Conservation (phyloP, 1,140 invertebrate species). For the Holotrichia oblita region DNA sequence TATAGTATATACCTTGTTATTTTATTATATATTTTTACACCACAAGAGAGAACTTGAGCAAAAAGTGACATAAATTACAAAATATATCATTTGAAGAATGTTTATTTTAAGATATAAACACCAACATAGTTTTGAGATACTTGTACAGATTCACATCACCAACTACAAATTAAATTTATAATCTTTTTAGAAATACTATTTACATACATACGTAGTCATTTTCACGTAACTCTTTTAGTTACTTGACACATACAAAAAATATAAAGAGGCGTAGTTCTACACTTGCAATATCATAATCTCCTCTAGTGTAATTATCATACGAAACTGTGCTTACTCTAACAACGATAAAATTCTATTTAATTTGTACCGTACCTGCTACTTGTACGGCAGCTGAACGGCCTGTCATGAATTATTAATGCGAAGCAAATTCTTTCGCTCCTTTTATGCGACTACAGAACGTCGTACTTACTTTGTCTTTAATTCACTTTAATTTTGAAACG, state of each 20-base stretch:
- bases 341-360: conserved; percentile 1
- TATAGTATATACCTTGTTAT: too few relatives aligned
- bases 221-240: neutral
- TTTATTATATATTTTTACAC: too few relatives aligned
- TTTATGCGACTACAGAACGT: neutral
- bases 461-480: neutral
- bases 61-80: too few relatives aligned
- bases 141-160: too few relatives aligned
- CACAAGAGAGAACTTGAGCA: too few relatives aligned
- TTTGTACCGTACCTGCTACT: neutral
- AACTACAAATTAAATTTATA: too few relatives aligned
- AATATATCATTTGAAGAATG: too few relatives aligned
- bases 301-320: neutral
- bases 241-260: neutral
- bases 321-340: conserved; percentile 5
- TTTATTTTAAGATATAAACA: too few relatives aligned
- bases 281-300: neutral
- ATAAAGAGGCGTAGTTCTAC: neutral
- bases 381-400: conserved; percentile 2
- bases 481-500: neutral
- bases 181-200: too few relatives aligned
- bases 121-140: too few relatives aligned
- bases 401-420: conserved; percentile 20
- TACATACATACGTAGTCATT: too few relatives aligned
- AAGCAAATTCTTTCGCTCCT: neutral